Base-by-base conservation (phyloP, 2,113 vertebrate genomes). In the Mellivora capensis region DNA sequence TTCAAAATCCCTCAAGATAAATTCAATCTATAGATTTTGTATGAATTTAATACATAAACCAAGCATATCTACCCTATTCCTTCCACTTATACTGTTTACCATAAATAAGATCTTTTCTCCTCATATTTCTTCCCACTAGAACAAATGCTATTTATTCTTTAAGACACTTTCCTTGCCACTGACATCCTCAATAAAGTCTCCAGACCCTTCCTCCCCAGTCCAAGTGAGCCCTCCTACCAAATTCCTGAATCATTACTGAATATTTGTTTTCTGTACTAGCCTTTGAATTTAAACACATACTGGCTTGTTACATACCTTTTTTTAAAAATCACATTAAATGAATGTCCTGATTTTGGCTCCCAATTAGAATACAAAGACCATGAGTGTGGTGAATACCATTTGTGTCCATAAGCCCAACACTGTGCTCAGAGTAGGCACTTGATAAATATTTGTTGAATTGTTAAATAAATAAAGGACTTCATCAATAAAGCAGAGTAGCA, bases 401-500 rank as follows among this genome's bases (percentile, higher is more conserved):
- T 89, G 12, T 72, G n/a, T 7, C 4, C 74, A 57, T 61, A 81
- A 86, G 11, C 27, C 14, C 44, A 93, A 64, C 42, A 37, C 20
- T 71, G 11, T 83, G 7, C 31, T 95, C 72, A 87, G 44, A 64
- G 54, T 52, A 93, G 13, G 44, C 34, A 34, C 31, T 77, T 95
- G 57, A 89, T 89, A 91, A 94, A 74, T 93, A 95, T 74, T 91
- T 90, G 76, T 91, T 89, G 34, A 91, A 72, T 13, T 72, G 27
- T 79, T 91, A 88, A 97, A 96, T 89, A 97, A 95, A 94, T 76
- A 96, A 92, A 94, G 27, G 49, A 54, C 29, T 49, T 0, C 42
- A 89, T 87, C 95, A 97, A 94, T 93, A 95, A 94, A 84, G 84
- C n/a, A 92, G 34, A 94, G 42, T 79, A 86, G 15, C 6, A 21